Conservation (phyloP, 2,888 invertebrate species). For the Tachina grossa region DNA sequence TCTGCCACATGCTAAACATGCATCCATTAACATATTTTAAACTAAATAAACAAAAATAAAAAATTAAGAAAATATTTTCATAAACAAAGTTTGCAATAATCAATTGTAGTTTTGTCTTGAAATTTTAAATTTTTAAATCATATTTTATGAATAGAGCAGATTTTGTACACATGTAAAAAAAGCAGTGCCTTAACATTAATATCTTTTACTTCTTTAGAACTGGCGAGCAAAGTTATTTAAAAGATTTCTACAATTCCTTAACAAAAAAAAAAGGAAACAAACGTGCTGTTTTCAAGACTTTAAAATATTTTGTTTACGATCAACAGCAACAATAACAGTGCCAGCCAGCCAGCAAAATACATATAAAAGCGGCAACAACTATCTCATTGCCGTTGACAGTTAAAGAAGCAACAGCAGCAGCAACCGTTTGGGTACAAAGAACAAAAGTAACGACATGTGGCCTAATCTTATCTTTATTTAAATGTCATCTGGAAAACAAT, state of each 20-base stretch:
- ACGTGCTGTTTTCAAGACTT: constrained; percentile 55
- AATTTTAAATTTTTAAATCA: too few species aligned
- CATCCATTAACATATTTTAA: background rate
- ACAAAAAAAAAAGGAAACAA: constrained; percentile 27
- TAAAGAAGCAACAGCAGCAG: constrained; percentile 55
- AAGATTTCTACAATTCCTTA: constrained; percentile 6
- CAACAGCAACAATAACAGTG: constrained; percentile 46
- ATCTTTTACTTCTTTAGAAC: constrained; percentile 41
- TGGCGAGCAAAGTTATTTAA: background rate
- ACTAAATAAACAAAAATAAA: background rate
- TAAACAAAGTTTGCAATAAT: too few species aligned
- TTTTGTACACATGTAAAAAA: constrained; percentile 2
- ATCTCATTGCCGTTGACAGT: constrained; percentile 45
- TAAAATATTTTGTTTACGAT: constrained; percentile 65
- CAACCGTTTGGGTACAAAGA: constrained; percentile 62
- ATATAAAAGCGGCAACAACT: constrained; percentile 1
- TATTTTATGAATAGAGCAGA: constrained; percentile 24
- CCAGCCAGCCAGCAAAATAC: constrained; percentile 27
- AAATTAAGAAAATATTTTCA: background rate
- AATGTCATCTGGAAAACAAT: constrained; percentile 77
- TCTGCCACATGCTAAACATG: background rate
- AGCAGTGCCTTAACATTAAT: constrained; percentile 13
- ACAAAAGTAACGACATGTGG: constrained; percentile 72
- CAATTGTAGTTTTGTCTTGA: too few species aligned
- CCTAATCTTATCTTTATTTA: constrained; percentile 77